Evolutionary conservation across 2,113 vertebrate species (phyloP), one percentile per base, ranked within the genome.

Genomic region (Ibidorhyncha struthersii): DNA sequence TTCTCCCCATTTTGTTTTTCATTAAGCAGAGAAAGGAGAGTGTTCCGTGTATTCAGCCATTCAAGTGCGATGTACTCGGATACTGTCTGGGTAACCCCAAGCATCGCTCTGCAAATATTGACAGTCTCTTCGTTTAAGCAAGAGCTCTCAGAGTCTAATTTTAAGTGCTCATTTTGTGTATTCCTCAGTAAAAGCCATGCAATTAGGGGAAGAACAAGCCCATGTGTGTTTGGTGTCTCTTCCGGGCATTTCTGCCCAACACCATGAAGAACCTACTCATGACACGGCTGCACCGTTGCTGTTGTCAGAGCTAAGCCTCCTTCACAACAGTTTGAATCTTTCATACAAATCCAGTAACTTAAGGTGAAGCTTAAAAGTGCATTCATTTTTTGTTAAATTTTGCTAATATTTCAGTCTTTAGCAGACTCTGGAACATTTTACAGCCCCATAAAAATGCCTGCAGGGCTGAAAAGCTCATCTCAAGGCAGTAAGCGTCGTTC

Each of bases 111-210:
- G 79, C 82, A 96, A 96, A 96, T 95, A 95, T 90, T 95, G 89
- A 93, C 95, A 83, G 89, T 90, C 94, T 94, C 96, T 96, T 94
- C 66, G 45, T 87, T 84, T 89, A 62, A 96, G 81, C 84, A 90
- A 96, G 96, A 86, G 95, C 94, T 91, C 93, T 97, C 78, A 50
- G 36, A 93, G 26, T 71, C 66, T 95, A 70, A 97, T 95, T 96
- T 89, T 94, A 89, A 96, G 89, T 71, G 84, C 78, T 94, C 10
- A 0, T 87, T 94, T 82, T 89, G 81, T 58, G 29, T 79, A 72
- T 89, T 87, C n/a, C 70, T 93, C 67, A 32, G 74, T 62, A 87
- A 77, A 94, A 96, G 30, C 91, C 62, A 27, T 34, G 53, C 82
- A 92, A 76, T 91, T 87, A 94, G 66, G 66, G 38, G 67, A 95